Base-by-base conservation (phyloP, 2,888 invertebrate genomes). In the Andrena fulva region DNA sequence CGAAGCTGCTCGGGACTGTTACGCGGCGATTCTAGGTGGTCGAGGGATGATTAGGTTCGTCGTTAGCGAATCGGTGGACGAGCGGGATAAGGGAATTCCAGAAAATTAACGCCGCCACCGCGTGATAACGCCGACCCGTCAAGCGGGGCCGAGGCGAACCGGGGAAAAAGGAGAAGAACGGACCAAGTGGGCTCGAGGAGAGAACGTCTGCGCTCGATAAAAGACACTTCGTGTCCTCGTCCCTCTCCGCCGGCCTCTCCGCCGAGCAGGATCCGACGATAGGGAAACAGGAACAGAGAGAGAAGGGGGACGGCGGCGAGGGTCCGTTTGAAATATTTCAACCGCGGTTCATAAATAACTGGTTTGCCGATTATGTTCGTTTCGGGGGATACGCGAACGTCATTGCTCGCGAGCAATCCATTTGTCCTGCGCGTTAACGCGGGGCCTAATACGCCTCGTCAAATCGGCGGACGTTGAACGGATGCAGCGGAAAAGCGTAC, bases 151-250 rank as follows among this genome's bases (percentile, higher is more conserved):
- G 69, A 76, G 42, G 60, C 8, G n/a, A 59, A 59, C 33, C 7
- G 12, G 59, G 31, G 62, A 56, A 67, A 33, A 35, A 54, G 29
- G 35, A 20, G 33, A 54, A 42, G 60, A 42, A 50, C 52, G 24
- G 59, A 68, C 63, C 50, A 64, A 60, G 64, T 12, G 77, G 10
- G 52, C 54, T 72, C 77, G 63, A 84, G 68, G 63, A 63, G 82
- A 74, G 78, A 78, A 62, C 54, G 75, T 79, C 73, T 71, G 50
- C 54, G 83, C 75, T 84, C 84, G 83, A 82, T 84, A 82, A 84
- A 82, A 79, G 84, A 72, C 79, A 74, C 75, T 69, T 81, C 50
- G 62, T 24, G 48, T 75, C 71, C 48, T 77, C 24, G 71, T 69
- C 60, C 31, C 60, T 64, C 62, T 48, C 62, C 33, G 1, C 64